A percentile compares a stretch with the other conserved stretches of the same genome.
Conservation (phyloP, 2,888 invertebrate genomes). For the Philhelius pedissequus region DNA sequence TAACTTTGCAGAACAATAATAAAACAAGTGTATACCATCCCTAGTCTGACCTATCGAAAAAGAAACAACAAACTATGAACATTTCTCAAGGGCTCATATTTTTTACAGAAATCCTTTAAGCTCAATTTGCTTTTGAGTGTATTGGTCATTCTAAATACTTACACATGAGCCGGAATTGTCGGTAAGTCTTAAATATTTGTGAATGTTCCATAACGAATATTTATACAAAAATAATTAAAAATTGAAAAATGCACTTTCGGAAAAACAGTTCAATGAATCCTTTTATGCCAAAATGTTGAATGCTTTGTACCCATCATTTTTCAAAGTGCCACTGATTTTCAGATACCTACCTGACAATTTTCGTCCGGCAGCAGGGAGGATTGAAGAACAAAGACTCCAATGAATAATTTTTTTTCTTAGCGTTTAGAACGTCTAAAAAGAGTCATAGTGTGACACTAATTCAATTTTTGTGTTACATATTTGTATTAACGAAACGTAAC, state of each 20-base stretch:
- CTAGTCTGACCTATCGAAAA: slow-evolving; percentile 64
- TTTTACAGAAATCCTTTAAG: slow-evolving; percentile 85
- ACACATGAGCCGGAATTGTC: slow-evolving; percentile 78
- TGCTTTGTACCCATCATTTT: slow-evolving; percentile 68
- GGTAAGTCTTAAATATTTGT: slow-evolving; percentile 78
- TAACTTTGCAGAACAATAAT: slow-evolving; percentile 18
- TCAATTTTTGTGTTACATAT: slow-evolving; percentile 69
- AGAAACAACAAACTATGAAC: slow-evolving; percentile 70
- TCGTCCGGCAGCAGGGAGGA: slow-evolving; percentile 75
- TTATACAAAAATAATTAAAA: slow-evolving; percentile 70
- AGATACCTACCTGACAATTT: slow-evolving; percentile 78
- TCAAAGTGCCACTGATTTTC: slow-evolving; percentile 79
- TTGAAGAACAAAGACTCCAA: slow-evolving; percentile 59
- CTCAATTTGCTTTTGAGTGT: slow-evolving; percentile 79
- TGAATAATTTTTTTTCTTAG: slow-evolving; percentile 52
- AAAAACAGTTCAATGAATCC: slow-evolving; percentile 58
- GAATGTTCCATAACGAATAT: slow-evolving; percentile 71
- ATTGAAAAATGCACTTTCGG: slow-evolving; percentile 69
- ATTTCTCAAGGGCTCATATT: slow-evolving; percentile 84
- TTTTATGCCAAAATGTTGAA: slow-evolving; percentile 64
- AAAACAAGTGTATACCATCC: slow-evolving; percentile 45
- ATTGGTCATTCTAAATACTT: slow-evolving; percentile 78
- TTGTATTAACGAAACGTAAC: slow-evolving; percentile 65
- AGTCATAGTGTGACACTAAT: slow-evolving; percentile 70
- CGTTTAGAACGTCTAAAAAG: slow-evolving; percentile 68